Conservation (phyloP, 2,797 vertebrate genomes). For the Typhlichthys eigenmanni region DNA sequence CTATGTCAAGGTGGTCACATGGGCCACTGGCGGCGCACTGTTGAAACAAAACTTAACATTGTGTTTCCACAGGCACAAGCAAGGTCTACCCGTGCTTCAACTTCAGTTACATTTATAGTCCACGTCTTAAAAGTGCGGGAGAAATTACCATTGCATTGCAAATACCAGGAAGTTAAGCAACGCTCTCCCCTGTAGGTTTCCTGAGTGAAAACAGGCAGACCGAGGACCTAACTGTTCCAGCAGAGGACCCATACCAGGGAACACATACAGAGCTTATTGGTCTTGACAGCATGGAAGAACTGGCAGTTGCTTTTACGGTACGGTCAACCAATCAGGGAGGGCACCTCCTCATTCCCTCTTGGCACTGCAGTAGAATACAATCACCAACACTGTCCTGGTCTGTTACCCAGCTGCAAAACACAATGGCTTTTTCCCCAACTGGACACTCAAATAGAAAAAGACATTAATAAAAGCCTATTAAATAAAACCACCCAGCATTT, state of each 20-base stretch:
- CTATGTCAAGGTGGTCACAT: too few species aligned
- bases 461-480: conserved; percentile 51
- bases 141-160: conserved; percentile 35
- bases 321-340: conserved; percentile 35
- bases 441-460: conserved; percentile 55
- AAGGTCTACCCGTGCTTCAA: conserved; percentile 22
- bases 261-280: conserved; percentile 28
- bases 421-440: conserved; percentile 66
- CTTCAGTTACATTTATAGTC: conserved; percentile 28
- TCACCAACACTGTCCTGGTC: conserved; percentile 34
- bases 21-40: too few species aligned
- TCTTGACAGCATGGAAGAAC: conserved; percentile 27
- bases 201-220: conserved; percentile 25
- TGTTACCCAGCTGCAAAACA: conserved; percentile 40
- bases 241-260: neutral
- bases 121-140: conserved; percentile 34
- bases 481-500: conserved; percentile 65
- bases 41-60: too few species aligned
- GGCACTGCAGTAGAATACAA: conserved; percentile 41
- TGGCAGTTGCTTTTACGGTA: conserved; percentile 35
- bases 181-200: conserved; percentile 17
- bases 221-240: conserved; percentile 18
- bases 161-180: conserved; percentile 35
- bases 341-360: conserved; percentile 26
- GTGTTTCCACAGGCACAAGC: too few species aligned